phyloP scores from a whole-genome alignment of 2,113 vertebrate species.

The Miniopterus natalensis region DNA sequence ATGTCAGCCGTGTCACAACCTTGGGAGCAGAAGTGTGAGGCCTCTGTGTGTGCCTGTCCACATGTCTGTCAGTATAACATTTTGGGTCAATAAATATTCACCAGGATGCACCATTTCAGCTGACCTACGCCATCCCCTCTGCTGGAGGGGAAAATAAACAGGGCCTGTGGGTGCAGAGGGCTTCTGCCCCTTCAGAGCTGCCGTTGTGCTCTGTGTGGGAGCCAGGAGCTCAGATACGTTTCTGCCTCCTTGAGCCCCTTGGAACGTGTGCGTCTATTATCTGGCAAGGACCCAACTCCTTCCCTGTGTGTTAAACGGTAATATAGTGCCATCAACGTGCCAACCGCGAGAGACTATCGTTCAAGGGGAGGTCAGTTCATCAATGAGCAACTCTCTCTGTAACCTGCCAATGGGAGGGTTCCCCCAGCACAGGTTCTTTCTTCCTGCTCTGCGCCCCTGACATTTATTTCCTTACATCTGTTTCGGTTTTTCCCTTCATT shows the following conservation, averaged over 20 bases:
- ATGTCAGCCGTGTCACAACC: constrained; percentile 80
- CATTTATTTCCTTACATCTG: not conserved
- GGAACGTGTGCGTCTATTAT: constrained; percentile 45
- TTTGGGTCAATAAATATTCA: constrained; percentile 91
- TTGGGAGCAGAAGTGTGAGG: constrained; percentile 56
- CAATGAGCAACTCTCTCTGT: not conserved
- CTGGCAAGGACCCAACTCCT: not conserved
- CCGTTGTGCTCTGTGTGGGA: constrained; percentile 84
- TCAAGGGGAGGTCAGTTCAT: not conserved
- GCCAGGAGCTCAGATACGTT: constrained; percentile 38
- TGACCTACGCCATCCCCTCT: constrained; percentile 84
- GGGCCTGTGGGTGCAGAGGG: constrained; percentile 70
- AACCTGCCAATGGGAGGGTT: not conserved
- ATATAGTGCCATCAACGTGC: not conserved
- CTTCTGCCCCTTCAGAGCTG: constrained; percentile 80
- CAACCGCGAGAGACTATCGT: not conserved
- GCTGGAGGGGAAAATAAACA: constrained; percentile 90
- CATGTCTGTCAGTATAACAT: constrained; percentile 88
- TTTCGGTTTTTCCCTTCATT: not conserved
- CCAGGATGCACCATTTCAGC: constrained; percentile 84
- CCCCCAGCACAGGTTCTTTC: not conserved
- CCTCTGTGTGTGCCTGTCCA: constrained; percentile 83
- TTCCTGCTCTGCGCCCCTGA: not conserved
- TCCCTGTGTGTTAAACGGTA: not conserved
- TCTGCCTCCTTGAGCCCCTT: constrained; percentile 61